A percentile compares a stretch with the other conserved stretches of the same genome.
phyloP scores from a whole-genome alignment of 1,140 invertebrate genomes.

The Leucophenga varia region DNA sequence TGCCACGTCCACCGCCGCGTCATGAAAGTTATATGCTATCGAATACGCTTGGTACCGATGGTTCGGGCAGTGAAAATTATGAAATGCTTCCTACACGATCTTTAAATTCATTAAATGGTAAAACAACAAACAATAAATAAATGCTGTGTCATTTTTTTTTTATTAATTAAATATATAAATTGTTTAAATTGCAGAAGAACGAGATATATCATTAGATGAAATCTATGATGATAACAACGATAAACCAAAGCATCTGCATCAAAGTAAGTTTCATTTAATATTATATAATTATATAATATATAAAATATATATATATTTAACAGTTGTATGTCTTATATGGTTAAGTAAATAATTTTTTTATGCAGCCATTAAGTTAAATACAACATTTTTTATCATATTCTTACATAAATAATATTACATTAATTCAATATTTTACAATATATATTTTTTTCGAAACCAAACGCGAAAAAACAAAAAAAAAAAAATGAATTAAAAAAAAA shows the following conservation, averaged over 20 bases:
- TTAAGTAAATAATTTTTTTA: too few relatives aligned
- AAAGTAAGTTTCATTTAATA: conserved; percentile 44
- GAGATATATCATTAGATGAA: conserved; percentile 61
- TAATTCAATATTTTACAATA: too few relatives aligned
- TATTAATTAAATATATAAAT: background rate
- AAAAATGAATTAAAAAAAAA: too few relatives aligned
- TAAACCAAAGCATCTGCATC: conserved; percentile 53
- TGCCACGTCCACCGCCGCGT: conserved; percentile 66
- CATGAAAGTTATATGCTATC: conserved; percentile 68
- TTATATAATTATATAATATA: conserved; percentile 22
- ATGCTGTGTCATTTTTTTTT: too few relatives aligned
- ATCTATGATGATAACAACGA: conserved; percentile 64
- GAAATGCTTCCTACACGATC: conserved; percentile 68
- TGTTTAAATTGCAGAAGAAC: conserved; percentile 40
- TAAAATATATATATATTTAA: too few relatives aligned
- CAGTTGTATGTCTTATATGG: too few relatives aligned
- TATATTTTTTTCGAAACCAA: too few relatives aligned
- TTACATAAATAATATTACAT: too few relatives aligned
- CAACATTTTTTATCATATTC: too few relatives aligned
- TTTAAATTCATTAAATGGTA: conserved; percentile 59
- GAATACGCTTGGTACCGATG: conserved; percentile 53
- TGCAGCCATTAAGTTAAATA: too few relatives aligned
- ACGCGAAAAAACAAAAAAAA: background rate
- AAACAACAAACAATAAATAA: conserved; percentile 14
- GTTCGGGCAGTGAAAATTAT: conserved; percentile 77